Percentiles rank a stretch among this genome's conserved stretches.
Conservation (phyloP, 2,888 invertebrate species). For the Eudemis profundana region DNA sequence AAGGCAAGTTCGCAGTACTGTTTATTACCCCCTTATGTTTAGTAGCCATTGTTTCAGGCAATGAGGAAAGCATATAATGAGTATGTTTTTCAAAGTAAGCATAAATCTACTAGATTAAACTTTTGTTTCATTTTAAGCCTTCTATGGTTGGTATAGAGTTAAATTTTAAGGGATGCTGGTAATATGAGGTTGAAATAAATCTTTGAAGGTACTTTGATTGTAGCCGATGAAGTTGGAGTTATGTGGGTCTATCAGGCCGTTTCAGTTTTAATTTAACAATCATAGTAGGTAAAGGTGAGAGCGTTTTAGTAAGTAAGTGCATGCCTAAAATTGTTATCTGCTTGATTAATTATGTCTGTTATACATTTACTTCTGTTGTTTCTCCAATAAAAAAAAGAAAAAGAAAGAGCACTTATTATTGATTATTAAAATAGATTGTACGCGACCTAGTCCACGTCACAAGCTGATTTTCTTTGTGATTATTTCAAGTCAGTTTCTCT, state of each 20-base stretch:
- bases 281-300: no score
- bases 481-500: no score
- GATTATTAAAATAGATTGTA: no score
- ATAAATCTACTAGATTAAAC: neutral
- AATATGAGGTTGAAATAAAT: slow-evolving; percentile 26
- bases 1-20: slow-evolving; percentile 26
- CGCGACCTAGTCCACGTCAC: no score
- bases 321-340: no score
- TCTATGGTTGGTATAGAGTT: neutral
- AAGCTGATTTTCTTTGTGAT: no score
- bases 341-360: no score
- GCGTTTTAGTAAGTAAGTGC: no score
- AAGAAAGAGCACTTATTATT: no score
- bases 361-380: no score
- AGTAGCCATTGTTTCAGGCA: slow-evolving; percentile 46
- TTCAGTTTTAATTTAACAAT: no score
- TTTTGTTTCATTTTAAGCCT: neutral
- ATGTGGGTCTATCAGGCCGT: slow-evolving; percentile 4
- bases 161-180: neutral
- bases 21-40: slow-evolving; percentile 42
- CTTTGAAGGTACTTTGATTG: slow-evolving; percentile 24
- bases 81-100: slow-evolving; percentile 31
- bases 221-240: neutral
- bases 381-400: no score
- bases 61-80: slow-evolving; percentile 44